These are phyloP conservation scores for Paratrypauchen microcephalus DNA, from an alignment of 2,797 vertebrate species.

Conservation along the genomic window DNA sequence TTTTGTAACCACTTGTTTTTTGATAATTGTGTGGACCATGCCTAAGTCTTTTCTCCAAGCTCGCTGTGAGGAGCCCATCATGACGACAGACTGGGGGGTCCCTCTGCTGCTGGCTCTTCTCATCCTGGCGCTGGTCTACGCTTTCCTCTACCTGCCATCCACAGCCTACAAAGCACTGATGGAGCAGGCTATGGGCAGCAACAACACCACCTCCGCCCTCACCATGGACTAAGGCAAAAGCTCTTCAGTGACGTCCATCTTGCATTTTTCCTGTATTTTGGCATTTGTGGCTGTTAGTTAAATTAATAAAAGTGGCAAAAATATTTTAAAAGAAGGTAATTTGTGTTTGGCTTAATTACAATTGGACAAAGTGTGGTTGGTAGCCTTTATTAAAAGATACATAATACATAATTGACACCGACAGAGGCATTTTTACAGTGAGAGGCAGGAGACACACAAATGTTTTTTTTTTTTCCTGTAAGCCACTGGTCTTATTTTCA, in stretches of 20 bases:
- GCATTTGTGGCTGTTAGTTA: background rate
- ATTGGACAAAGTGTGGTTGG: constrained; percentile 16
- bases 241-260: background rate
- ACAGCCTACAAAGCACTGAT: constrained; percentile 68
- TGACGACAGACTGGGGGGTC: constrained; percentile 76
- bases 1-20: background rate
- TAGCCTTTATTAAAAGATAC: constrained; percentile 78
- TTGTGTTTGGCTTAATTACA: background rate
- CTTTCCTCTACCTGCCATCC: constrained; percentile 78
- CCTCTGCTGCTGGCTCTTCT: constrained; percentile 74
- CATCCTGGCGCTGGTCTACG: constrained; percentile 71
- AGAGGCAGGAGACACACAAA: constrained; percentile 33
- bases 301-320: background rate
- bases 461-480: constrained; percentile 34
- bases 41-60: constrained; percentile 76
- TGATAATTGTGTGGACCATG: constrained; percentile 34
- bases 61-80: constrained; percentile 75
- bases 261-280: background rate
- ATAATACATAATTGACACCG: constrained; percentile 62
- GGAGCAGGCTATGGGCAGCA: constrained; percentile 66
- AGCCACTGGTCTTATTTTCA: constrained; percentile 47
- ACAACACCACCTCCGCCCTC: constrained; percentile 40
- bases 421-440: constrained; percentile 53
- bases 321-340: background rate
- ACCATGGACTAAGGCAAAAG: constrained; percentile 32